Percentiles rank a stretch among this genome's conserved stretches.
These are phyloP conservation scores for Syncerus caffer DNA, from an alignment of 2,797 vertebrate species.

Conservation along the genomic window DNA sequence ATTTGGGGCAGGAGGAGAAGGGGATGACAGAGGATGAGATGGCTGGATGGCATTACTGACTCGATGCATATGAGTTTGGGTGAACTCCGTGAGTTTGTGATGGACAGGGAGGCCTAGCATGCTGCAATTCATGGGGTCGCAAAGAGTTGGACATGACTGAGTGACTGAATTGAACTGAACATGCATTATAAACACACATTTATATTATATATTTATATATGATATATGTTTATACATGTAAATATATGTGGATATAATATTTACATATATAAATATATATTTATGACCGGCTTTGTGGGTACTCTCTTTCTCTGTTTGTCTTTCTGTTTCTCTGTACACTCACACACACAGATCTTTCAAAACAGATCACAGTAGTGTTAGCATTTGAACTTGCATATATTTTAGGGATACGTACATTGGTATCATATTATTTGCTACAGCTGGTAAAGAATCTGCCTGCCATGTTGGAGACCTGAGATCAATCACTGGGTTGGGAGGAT, in stretches of 20 bases:
- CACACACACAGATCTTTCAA: background rate
- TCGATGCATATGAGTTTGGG: too few relatives aligned
- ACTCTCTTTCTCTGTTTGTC: background rate
- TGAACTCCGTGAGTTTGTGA: too few relatives aligned
- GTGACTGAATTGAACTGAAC: background rate
- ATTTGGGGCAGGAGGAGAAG: too few relatives aligned
- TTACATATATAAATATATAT: background rate
- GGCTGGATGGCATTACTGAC: too few relatives aligned
- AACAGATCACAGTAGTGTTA: background rate
- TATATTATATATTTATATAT: background rate
- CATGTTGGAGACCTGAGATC: background rate
- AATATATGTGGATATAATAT: background rate
- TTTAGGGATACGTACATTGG: background rate
- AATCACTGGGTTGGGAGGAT: background rate
- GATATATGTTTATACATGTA: background rate
- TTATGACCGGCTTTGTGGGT: background rate
- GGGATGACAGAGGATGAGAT: too few relatives aligned
- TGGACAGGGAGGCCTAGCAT: too few relatives aligned
- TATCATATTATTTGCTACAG: background rate
- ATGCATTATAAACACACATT: background rate
- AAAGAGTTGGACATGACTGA: fast-evolving
- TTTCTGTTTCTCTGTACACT: background rate
- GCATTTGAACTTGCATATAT: background rate
- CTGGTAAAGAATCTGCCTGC: background rate
- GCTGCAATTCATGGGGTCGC: too few relatives aligned